Percentiles rank a stretch among this genome's conserved stretches.
Evolutionary conservation across 2,797 vertebrate genomes (phyloP).

Genomic region (Cirrhinus mrigala): DNA sequence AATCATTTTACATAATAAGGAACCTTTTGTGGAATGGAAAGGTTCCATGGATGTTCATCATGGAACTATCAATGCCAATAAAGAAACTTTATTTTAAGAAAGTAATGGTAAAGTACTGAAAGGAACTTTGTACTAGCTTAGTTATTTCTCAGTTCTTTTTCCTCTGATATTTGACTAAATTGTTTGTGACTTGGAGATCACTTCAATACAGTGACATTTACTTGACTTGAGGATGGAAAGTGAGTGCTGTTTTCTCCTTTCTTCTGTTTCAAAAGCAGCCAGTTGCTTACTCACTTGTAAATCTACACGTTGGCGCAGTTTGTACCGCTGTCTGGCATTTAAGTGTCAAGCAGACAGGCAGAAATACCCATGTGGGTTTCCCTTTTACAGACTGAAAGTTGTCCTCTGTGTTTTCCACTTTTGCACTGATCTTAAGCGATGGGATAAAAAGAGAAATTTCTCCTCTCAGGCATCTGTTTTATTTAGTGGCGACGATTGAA

Average conservation of each 20-base stretch:
- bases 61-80: background rate
- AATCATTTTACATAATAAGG: background rate
- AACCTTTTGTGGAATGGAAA: background rate
- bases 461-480: background rate
- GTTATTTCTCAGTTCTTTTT: background rate
- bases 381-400: background rate
- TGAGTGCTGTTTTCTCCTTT: background rate
- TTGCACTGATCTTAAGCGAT: background rate
- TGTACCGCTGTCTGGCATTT: conserved; percentile 20
- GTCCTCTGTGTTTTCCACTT: conserved; percentile 1
- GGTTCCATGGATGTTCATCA: background rate
- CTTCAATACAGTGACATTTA: conserved; percentile 12
- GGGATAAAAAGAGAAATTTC: background rate
- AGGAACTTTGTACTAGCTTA: background rate
- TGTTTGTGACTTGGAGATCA: conserved; percentile 1
- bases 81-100: background rate
- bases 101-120: conserved; percentile 25
- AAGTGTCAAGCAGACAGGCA: conserved; percentile 9
- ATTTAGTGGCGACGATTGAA: background rate
- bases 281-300: conserved; percentile 13
- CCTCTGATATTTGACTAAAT: background rate
- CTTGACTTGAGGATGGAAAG: conserved; percentile 9
- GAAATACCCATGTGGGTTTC: conserved; percentile 12
- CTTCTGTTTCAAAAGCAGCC: conserved; percentile 1
- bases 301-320: background rate